Percentiles rank a stretch among this genome's conserved stretches.
Evolutionary conservation across 2,113 vertebrate species (phyloP).

Genomic region (Isurus oxyrinchus): DNA sequence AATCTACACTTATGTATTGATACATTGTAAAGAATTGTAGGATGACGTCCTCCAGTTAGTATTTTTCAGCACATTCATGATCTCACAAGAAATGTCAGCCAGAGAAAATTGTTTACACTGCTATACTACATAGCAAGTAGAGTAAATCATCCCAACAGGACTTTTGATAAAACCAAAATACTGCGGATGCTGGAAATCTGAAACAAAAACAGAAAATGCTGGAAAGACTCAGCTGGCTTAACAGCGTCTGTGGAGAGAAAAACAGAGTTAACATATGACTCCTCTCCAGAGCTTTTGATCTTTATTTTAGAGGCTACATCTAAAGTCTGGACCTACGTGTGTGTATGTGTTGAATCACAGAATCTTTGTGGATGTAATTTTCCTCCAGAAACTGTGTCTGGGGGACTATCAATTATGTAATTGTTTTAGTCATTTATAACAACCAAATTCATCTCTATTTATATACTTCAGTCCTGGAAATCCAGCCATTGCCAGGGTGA

Average conservation of each 20-base stretch:
- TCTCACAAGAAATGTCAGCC: neutral
- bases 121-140: neutral
- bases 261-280: too few relatives aligned
- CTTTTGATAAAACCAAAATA: too few relatives aligned
- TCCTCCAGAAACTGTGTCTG: neutral
- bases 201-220: too few relatives aligned
- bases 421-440: neutral
- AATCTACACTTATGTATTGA: neutral
- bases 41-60: neutral
- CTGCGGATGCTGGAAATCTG: too few relatives aligned
- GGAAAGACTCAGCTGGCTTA: too few relatives aligned
- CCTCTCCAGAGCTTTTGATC: too few relatives aligned
- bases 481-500: constrained; percentile 57
- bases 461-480: constrained; percentile 56
- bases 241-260: too few relatives aligned
- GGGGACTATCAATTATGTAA: neutral
- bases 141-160: neutral
- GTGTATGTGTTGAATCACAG: neutral
- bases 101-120: neutral
- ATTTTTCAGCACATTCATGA: neutral
- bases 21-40: neutral
- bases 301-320: neutral
- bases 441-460: neutral
- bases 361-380: neutral
- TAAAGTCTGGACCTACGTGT: neutral